Conservation (phyloP, 2,888 invertebrate genomes). For the Lithophane leautieri region DNA sequence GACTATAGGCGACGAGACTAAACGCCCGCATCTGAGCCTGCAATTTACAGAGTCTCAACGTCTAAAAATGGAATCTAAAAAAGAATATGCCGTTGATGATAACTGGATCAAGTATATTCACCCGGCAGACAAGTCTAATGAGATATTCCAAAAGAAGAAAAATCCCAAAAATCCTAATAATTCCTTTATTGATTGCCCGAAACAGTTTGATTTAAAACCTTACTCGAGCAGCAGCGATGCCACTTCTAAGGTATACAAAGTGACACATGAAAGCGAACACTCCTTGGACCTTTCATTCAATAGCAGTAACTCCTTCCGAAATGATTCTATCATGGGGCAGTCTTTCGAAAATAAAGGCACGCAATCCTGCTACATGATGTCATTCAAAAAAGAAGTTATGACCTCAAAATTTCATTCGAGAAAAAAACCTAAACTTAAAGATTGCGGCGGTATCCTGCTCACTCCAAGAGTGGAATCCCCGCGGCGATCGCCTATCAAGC, state of each 20-base stretch:
- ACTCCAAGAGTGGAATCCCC: constrained; percentile 46
- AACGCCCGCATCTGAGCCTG: constrained; percentile 69
- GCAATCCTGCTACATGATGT: constrained; percentile 77
- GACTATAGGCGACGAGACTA: constrained; percentile 67
- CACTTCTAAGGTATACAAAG: constrained; percentile 73
- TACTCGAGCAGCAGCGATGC: constrained; percentile 75
- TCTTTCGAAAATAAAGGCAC: constrained; percentile 68
- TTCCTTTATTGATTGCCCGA: constrained; percentile 39
- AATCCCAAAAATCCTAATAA: not conserved
- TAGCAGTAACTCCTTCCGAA: constrained; percentile 67
- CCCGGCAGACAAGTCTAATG: constrained; percentile 57
- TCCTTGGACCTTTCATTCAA: constrained; percentile 69
- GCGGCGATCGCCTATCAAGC: constrained; percentile 34
- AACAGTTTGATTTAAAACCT: constrained; percentile 71
- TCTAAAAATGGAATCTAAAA: constrained; percentile 39
- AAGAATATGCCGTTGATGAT: constrained; percentile 40
- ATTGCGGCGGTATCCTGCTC: constrained; percentile 54
- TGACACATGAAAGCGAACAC: constrained; percentile 69
- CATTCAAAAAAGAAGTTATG: constrained; percentile 71
- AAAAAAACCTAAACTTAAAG: constrained; percentile 67
- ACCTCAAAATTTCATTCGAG: constrained; percentile 63
- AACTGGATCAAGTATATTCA: constrained; percentile 64
- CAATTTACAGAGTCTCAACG: constrained; percentile 70
- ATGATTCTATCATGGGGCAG: constrained; percentile 46
- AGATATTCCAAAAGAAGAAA: constrained; percentile 57